Base-by-base conservation (phyloP, 2,888 invertebrate genomes). In the Hoplodrina ambigua region DNA sequence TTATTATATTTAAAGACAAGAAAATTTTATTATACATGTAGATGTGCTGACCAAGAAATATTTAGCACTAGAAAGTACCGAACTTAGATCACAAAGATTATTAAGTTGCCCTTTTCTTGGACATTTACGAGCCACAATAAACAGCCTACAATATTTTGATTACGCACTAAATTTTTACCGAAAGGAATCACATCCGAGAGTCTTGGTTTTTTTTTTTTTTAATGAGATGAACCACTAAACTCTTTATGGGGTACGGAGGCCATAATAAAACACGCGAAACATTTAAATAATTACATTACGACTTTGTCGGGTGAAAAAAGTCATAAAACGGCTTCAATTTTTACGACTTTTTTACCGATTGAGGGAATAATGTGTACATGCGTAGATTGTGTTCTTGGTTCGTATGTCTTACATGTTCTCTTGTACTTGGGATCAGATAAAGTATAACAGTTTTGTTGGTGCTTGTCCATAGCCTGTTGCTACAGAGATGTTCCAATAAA, bases 211-310 rank as follows among this genome's bases (percentile, higher is more conserved):
- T 69, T 69, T 69, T 79, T 78, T 79, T 78, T 83, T 85, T 81
- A 78, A 79, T 75, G 76, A 76, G 72, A 79, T 78, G 78, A 70
- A 78, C 75, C 78, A 76, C 85, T 81, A 75, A 83, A 83, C 78
- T 70, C 66, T 83, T 83, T 85, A 83, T 75, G 72, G 72, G 56
- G 65, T 68, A 78, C 83, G 63, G 78, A 37, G 81, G 75, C 67
- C 49, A 64, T 74, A 74, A 83, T 83, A 85, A 85, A 83, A 81
- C 81, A 85, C 74, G 85, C 83, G 81, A 85, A 83, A 85, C 85
- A 83, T 83, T 85, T 72, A 85, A 81, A 83, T 83, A 85, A 83
- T 85, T 83, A 81, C 83, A 78, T 83, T 81, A 85, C 78, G 78
- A 83, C 75, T 83, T 80, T 69, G 81, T 78, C 73, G 85, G 81